Base-by-base conservation (phyloP, 2,797 vertebrate species). In the Ceryle rudis region DNA sequence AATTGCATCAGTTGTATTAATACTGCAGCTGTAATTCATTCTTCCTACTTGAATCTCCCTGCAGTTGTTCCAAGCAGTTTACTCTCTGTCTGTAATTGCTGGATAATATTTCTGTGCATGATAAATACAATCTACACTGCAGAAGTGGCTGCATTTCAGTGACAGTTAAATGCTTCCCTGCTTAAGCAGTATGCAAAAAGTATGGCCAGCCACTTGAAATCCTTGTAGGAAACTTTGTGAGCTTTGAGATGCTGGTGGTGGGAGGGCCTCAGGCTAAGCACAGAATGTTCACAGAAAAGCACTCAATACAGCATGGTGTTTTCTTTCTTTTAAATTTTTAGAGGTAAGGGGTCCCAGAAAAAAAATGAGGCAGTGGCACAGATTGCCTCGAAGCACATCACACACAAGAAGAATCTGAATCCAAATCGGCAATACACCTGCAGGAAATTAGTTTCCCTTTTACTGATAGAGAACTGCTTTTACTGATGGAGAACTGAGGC, bases 51-150 rank as follows among this genome's bases (percentile, higher is more conserved):
- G 33, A 88, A 78, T 72, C 7, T 11, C 22, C 20, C 35, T 52
- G 39, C 46, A 51, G 58, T 54, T 91, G 14, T 65, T 81, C 81
- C 17, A 70, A 66, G 65, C 58, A 69, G 46, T 66, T 85, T 84
- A 54, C 46, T 86, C 91, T 72, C 89, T 91, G 54, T 8, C 75
- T 78, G 33, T 71, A 83, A 86, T 67, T 94, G 51, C 64, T 92
- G 77, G 46, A 33, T 60, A 16, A 8, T 77, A 10, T 66, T 87
- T 85, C 81, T 89, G 28, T 79, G 31, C 25, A 8, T 54, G 77
- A 86, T 49, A 70, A 96, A 81, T 37, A 81, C 23, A 33, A 17
- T 17, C 19, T 55, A 22, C 29, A 3, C 42, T 65, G 69, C 39
- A 88, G 57, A 88, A 74, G 22, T 10, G 29, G 23, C 49, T 93